Conservation (phyloP, 2,113 vertebrate species). For the human region GRCh38 chrX:19636001-19636500, state of each 20-base stretch:
- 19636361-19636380: neutral
- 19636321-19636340: neutral
- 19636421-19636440: neutral
- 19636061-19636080: conserved; percentile 30
- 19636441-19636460: neutral
- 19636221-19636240: conserved; percentile 49
- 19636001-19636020: conserved; percentile 51
- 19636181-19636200: conserved; percentile 32
- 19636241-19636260: conserved; percentile 45
- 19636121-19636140: conserved; percentile 1
- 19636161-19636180: conserved; percentile 25
- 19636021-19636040: conserved; percentile 37
- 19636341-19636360: neutral
- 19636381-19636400: neutral
- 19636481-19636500: conserved; percentile 36
- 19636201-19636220: conserved; percentile 36
- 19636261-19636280: neutral
- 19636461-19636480: neutral
- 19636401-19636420: neutral
- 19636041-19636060: conserved; percentile 49
- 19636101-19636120: conserved; percentile 65
- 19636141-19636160: conserved; percentile 27
- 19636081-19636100: conserved; percentile 49
- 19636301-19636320: conserved; percentile 48
- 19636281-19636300: conserved; percentile 24